These are phyloP conservation scores for Heliocidaris tuberculata DNA, from an alignment of 35 echinoderm and acorn worm species.

Conservation along the genomic window DNA sequence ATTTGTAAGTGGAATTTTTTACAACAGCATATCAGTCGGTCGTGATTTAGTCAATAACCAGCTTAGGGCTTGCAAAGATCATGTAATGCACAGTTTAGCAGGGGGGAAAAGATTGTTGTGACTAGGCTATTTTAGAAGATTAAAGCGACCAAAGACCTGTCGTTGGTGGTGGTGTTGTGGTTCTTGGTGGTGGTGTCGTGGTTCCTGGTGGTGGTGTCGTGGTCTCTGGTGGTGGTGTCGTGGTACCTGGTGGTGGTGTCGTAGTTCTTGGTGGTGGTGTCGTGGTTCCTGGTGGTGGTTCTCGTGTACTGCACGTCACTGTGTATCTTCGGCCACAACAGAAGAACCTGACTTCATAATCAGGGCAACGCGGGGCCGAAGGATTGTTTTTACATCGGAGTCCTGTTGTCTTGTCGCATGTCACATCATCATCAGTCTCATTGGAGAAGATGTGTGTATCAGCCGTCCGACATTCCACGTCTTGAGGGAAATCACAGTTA, in stretches of 20 bases:
- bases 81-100: too few relatives aligned
- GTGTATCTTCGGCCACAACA: slow-evolving; percentile 6
- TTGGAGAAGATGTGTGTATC: background rate
- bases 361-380: background rate
- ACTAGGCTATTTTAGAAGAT: too few relatives aligned
- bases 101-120: too few relatives aligned
- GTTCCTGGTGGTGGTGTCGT: background rate
- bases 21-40: too few relatives aligned
- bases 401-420: background rate
- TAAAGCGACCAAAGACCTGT: too few relatives aligned
- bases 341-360: slow-evolving; percentile 20
- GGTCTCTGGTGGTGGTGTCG: too few relatives aligned
- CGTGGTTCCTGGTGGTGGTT: background rate
- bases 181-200: background rate
- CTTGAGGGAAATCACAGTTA: background rate
- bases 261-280: background rate
- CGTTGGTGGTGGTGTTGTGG: background rate
- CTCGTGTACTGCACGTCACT: background rate
- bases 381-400: background rate
- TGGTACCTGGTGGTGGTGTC: too few relatives aligned
- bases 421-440: background rate
- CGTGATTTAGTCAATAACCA: too few relatives aligned
- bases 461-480: background rate
- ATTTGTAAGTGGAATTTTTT: too few relatives aligned
- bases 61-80: too few relatives aligned